These are phyloP conservation scores for Pseudopipra pipra DNA, from an alignment of 2,113 vertebrate genomes.

Conservation along the genomic window DNA sequence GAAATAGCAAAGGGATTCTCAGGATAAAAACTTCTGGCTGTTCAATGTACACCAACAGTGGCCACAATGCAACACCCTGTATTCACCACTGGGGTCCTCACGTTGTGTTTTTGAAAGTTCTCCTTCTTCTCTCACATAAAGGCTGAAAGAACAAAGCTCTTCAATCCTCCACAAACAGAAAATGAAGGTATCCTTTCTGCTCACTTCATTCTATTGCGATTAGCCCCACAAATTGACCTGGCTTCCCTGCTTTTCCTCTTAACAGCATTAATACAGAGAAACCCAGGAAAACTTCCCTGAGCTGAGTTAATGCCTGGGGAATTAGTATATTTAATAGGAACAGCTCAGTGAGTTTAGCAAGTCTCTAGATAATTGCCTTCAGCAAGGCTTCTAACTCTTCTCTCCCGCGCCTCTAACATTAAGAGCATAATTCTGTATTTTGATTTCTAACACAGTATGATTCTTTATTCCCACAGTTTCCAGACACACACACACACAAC, in stretches of 20 bases:
- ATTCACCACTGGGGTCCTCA: not conserved
- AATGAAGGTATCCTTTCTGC: not conserved
- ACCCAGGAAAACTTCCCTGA: not conserved
- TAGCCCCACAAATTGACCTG: not conserved
- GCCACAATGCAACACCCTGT: rapidly evolving
- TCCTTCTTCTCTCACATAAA: not conserved
- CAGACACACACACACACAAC: not conserved
- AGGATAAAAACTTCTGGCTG: not conserved
- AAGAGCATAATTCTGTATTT: slow-evolving; percentile 24
- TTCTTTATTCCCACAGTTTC: not conserved
- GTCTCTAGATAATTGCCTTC: slow-evolving; percentile 5
- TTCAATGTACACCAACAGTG: rapidly evolving
- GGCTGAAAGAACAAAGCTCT: not conserved
- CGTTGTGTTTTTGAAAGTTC: rapidly evolving
- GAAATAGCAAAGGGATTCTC: not conserved
- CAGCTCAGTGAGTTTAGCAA: not conserved
- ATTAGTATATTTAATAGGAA: slow-evolving; percentile 7
- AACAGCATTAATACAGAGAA: not conserved
- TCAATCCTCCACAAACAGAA: not conserved
- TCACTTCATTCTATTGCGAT: not conserved
- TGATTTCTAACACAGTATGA: not conserved
- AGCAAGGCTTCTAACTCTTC: not conserved
- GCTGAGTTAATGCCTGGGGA: not conserved
- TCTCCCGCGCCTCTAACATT: not conserved
- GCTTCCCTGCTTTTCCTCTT: not conserved